Conservation (phyloP, 2,888 invertebrate species). For the Thymelicus acteon region DNA sequence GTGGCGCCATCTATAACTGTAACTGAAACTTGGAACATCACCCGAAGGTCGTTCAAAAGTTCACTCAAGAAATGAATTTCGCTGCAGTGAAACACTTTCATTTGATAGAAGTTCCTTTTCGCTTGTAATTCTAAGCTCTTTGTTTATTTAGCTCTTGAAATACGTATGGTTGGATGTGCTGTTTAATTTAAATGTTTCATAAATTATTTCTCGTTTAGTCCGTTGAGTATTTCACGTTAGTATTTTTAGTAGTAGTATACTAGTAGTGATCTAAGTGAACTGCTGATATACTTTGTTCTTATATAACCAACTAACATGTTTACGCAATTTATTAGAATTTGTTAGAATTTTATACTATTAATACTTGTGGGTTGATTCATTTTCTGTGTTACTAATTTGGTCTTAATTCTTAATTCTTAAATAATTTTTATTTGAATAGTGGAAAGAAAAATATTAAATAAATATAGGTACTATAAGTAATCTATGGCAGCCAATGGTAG, state of each 20-base stretch:
- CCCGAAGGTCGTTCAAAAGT: conserved; percentile 81
- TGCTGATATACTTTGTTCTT: too few species aligned
- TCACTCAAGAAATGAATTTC: conserved; percentile 76
- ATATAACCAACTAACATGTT: too few species aligned
- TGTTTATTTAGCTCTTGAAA: conserved; percentile 21
- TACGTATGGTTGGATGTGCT: conserved; percentile 21
- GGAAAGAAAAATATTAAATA: too few species aligned
- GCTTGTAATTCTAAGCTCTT: conserved; percentile 44
- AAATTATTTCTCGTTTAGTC: background rate
- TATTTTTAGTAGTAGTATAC: background rate
- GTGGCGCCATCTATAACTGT: conserved; percentile 62
- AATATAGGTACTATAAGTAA: too few species aligned
- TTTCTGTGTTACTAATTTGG: too few species aligned
- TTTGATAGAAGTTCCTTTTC: conserved; percentile 57
- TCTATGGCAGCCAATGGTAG: too few species aligned
- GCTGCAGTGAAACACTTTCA: conserved; percentile 76
- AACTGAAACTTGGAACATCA: conserved; percentile 75
- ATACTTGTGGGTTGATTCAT: too few species aligned
- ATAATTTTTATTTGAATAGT: too few species aligned
- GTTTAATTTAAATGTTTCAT: conserved; percentile 22
- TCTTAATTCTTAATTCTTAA: too few species aligned
- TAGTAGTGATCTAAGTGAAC: too few species aligned
- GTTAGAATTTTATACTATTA: too few species aligned
- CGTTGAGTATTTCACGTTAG: background rate
- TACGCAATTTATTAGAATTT: too few species aligned